These are phyloP conservation scores for Forbesichthys agassizii DNA, from an alignment of 2,113 vertebrate species.

Conservation along the genomic window DNA sequence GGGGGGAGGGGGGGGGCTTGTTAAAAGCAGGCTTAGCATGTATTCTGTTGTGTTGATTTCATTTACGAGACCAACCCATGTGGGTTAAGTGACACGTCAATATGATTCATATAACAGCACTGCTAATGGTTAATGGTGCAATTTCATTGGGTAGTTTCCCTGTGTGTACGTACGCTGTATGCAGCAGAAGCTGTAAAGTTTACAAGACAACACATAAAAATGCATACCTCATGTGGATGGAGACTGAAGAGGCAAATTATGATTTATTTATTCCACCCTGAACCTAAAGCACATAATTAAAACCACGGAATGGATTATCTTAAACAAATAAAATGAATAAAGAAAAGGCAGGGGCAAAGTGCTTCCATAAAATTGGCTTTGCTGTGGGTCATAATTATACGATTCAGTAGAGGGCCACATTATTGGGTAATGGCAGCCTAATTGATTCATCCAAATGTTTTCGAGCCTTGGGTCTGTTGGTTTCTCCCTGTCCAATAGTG, in stretches of 20 bases:
- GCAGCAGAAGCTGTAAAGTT: background rate
- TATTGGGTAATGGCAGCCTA: conserved; percentile 75
- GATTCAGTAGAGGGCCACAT: conserved; percentile 73
- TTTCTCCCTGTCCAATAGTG: conserved; percentile 57
- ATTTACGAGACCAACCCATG: conserved; percentile 15
- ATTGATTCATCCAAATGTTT: conserved; percentile 80
- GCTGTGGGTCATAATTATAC: conserved; percentile 79
- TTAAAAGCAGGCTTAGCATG: conserved; percentile 27
- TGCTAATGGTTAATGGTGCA: background rate
- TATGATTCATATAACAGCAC: conserved; percentile 11
- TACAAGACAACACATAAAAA: background rate
- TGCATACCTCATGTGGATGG: conserved; percentile 15
- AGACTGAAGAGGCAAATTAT: conserved; percentile 45
- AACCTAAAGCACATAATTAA: conserved; percentile 75
- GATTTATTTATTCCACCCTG: conserved; percentile 66
- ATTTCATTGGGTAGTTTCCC: background rate
- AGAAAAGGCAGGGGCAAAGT: conserved; percentile 59
- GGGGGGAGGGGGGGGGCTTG: background rate
- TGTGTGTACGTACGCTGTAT: background rate
- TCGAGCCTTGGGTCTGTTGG: conserved; percentile 63
- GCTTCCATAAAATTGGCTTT: conserved; percentile 67
- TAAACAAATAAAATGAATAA: conserved; percentile 76
- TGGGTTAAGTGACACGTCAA: conserved; percentile 6
- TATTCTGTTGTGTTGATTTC: conserved; percentile 15
- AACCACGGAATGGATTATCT: conserved; percentile 70